Evolutionary conservation across 1,140 invertebrate genomes (phyloP).

Genomic region (Trissolcus basalis): DNA sequence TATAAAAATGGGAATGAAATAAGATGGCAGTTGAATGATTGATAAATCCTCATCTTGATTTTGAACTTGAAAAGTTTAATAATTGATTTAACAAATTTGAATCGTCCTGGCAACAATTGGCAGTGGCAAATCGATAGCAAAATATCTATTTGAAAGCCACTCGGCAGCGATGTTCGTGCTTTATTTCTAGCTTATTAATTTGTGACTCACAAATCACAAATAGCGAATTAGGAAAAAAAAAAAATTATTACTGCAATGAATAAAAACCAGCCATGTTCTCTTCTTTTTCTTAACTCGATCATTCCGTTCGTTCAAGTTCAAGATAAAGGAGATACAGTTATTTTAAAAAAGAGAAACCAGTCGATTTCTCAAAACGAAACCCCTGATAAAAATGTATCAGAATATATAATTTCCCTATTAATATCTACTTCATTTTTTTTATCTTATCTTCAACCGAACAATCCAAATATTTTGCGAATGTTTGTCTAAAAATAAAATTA

Average conservation of each 20-base stretch:
- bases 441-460: neutral
- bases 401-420: neutral
- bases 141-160: neutral
- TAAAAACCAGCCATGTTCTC: too few relatives aligned
- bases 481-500: too few relatives aligned
- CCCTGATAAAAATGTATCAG: neutral
- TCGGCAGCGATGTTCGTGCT: too few relatives aligned
- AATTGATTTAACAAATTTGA: slow-evolving; percentile 27
- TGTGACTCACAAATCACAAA: neutral
- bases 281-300: too few relatives aligned
- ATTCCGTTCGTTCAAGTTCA: too few relatives aligned
- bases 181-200: neutral
- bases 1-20: too few relatives aligned
- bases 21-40: too few relatives aligned
- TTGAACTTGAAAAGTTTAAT: neutral
- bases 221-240: neutral
- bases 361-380: neutral
- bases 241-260: too few relatives aligned
- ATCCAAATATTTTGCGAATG: neutral
- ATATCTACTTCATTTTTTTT: neutral
- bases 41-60: too few relatives aligned
- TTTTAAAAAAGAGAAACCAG: too few relatives aligned
- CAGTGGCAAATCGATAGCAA: slow-evolving; percentile 9
- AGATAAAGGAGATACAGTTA: too few relatives aligned
- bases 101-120: slow-evolving; percentile 27